phyloP scores from a whole-genome alignment of 2,888 invertebrate genomes.

The Patella depressa region DNA sequence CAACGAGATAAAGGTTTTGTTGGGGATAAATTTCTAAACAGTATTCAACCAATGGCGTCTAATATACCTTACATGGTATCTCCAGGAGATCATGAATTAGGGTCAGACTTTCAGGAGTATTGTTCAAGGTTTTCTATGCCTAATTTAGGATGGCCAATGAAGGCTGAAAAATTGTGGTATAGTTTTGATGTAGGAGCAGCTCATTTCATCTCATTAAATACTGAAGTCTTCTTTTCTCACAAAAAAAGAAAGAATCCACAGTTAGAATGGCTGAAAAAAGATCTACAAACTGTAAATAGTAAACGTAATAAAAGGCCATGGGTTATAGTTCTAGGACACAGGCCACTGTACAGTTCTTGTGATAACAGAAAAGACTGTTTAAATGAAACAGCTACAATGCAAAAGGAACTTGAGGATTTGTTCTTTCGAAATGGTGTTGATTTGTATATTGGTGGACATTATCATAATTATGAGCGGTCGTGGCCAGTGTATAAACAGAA shows the following conservation, averaged over 20 bases:
- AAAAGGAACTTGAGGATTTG: constrained; percentile 55
- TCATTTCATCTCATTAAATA: constrained; percentile 60
- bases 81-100: constrained; percentile 61
- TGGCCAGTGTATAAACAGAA: constrained; percentile 60
- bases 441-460: constrained; percentile 59
- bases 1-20: constrained; percentile 55
- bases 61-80: constrained; percentile 65
- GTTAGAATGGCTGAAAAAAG: constrained; percentile 57
- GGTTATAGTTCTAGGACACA: constrained; percentile 69
- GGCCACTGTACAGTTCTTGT: constrained; percentile 67
- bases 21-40: constrained; percentile 63
- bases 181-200: constrained; percentile 64
- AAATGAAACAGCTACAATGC: constrained; percentile 52
- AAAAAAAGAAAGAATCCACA: constrained; percentile 77
- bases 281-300: constrained; percentile 55
- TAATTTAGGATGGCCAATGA: constrained; percentile 60
- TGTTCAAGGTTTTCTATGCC: constrained; percentile 63
- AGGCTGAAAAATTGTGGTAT: constrained; percentile 66
- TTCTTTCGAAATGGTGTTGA: constrained; percentile 63
- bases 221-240: constrained; percentile 52
- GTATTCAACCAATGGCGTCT: constrained; percentile 61
- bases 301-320: constrained; percentile 59
- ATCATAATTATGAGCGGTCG: constrained; percentile 63
- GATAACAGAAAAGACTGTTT: constrained; percentile 57
- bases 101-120: constrained; percentile 51